Percentiles rank a stretch among this genome's conserved stretches.
phyloP scores from a whole-genome alignment of 1,140 invertebrate species.

The Drosophila fuyamai region DNA sequence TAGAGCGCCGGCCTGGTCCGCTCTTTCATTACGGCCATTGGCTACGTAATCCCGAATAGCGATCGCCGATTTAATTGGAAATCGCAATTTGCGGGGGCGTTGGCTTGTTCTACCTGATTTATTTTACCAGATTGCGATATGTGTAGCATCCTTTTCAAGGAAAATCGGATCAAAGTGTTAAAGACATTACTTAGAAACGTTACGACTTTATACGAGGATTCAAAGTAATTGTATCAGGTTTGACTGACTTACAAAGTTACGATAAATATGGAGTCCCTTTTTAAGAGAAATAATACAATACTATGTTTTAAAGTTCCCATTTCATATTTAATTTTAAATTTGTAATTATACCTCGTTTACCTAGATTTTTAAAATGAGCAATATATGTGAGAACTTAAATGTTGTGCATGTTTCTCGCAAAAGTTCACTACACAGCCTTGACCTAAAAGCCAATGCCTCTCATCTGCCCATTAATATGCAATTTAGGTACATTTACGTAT shows the following conservation, averaged over 20 bases:
- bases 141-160: conserved; percentile 7
- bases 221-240: too few relatives aligned
- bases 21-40: conserved; percentile 63
- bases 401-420: neutral
- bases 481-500: conserved; percentile 29
- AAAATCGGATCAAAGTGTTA: neutral
- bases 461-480: conserved; percentile 29
- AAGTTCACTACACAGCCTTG: conserved; percentile 28
- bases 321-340: too few relatives aligned
- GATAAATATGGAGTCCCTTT: too few relatives aligned
- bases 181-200: neutral
- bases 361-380: too few relatives aligned
- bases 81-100: conserved; percentile 35
- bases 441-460: conserved; percentile 3
- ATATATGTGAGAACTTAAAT: neutral
- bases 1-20: conserved; percentile 33
- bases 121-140: neutral
- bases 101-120: conserved; percentile 30
- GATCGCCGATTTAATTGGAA: conserved; percentile 41
- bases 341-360: too few relatives aligned
- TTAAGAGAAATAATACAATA: too few relatives aligned
- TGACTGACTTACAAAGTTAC: too few relatives aligned
- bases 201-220: too few relatives aligned
- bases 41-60: conserved; percentile 27
- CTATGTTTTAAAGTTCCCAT: too few relatives aligned